Percentiles rank a stretch among this genome's conserved stretches.
Conservation (phyloP, 2,797 vertebrate genomes). For the Triplophysa yarkandensis region DNA sequence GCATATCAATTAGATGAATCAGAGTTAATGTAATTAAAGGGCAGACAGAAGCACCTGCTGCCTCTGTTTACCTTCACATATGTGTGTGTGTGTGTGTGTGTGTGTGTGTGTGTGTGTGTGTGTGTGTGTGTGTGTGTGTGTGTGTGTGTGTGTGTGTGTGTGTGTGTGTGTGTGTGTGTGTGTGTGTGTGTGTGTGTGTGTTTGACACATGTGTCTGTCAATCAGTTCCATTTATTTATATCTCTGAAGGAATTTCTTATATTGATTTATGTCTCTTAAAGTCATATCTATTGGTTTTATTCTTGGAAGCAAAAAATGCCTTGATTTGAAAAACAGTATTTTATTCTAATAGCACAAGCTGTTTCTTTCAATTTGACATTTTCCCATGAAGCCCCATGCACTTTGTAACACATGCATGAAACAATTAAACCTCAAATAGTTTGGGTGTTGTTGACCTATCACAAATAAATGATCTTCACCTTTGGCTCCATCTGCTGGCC, state of each 20-base stretch:
- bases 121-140: slow-evolving; percentile 41
- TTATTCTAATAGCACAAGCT: neutral
- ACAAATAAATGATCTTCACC: neutral
- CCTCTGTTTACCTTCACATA: slow-evolving; percentile 63
- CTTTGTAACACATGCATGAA: no score
- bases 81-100: slow-evolving; percentile 38
- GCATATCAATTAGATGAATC: slow-evolving; percentile 85
- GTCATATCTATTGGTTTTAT: neutral
- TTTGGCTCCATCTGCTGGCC: slow-evolving; percentile 30
- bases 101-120: slow-evolving; percentile 40
- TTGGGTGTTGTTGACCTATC: no score
- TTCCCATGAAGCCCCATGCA: no score
- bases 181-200: slow-evolving; percentile 40
- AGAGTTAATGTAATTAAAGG: slow-evolving; percentile 86
- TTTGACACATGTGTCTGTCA: slow-evolving; percentile 30
- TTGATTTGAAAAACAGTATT: neutral
- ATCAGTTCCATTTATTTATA: slow-evolving; percentile 30
- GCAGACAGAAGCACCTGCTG: slow-evolving; percentile 83
- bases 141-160: slow-evolving; percentile 47
- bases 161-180: slow-evolving; percentile 39
- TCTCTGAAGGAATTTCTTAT: slow-evolving; percentile 43
- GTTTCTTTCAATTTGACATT: neutral
- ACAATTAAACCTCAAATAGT: no score
- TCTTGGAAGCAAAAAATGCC: neutral
- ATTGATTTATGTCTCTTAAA: neutral